Conservation (phyloP, 2,113 vertebrate genomes). For the Acrocephalus arundinaceus region DNA sequence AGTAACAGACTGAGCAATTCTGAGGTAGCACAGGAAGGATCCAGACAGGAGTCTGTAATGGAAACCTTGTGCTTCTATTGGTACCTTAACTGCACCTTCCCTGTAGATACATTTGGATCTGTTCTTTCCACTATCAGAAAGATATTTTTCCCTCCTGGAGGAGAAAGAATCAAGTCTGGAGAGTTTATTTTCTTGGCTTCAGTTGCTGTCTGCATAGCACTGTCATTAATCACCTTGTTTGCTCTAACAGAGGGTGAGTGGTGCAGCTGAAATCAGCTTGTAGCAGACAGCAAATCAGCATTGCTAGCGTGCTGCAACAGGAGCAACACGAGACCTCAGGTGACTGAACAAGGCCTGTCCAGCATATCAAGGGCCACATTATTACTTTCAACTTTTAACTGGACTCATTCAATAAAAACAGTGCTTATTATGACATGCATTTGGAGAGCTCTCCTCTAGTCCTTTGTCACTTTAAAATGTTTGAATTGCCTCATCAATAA, state of each 20-base stretch:
- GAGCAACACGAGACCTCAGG: not conserved
- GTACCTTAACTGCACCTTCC: not conserved
- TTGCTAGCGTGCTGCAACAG: not conserved
- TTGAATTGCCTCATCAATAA: not conserved
- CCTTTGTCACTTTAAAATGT: not conserved
- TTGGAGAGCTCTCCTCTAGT: not conserved
- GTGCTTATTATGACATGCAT: not conserved
- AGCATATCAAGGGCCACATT: not conserved
- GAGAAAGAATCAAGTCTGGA: not conserved
- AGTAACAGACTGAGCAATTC: not conserved
- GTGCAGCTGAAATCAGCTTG: not conserved
- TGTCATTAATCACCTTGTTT: slow-evolving; percentile 30
- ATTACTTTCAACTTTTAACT: not conserved
- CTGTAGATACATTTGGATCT: not conserved
- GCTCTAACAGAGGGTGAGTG: not conserved
- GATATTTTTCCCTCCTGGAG: not conserved
- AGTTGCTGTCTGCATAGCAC: slow-evolving; percentile 18
- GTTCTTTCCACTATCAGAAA: not conserved
- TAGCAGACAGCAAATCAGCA: not conserved
- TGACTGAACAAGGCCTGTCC: not conserved
- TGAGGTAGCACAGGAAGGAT: not conserved
- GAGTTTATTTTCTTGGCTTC: slow-evolving; percentile 26
- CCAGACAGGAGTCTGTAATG: not conserved
- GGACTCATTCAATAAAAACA: not conserved
- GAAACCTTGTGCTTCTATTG: not conserved